These are phyloP conservation scores for Rafetus swinhoei DNA, from an alignment of 2,113 vertebrate species.

Conservation along the genomic window DNA sequence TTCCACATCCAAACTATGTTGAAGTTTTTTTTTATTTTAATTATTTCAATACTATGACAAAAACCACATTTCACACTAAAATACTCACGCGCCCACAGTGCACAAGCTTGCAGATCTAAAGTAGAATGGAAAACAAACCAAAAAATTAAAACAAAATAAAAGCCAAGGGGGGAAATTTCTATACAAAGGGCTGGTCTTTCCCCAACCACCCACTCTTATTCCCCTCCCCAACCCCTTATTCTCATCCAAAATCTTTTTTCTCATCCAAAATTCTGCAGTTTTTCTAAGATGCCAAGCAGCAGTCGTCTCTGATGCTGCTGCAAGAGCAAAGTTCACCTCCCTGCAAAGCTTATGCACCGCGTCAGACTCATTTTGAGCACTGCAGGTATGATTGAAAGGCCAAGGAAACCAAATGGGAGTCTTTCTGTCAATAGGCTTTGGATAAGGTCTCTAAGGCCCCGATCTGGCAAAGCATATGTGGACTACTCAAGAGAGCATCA, in stretches of 20 bases:
- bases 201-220: constrained; percentile 45
- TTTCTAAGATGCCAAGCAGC: constrained; percentile 30
- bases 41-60: constrained; percentile 92
- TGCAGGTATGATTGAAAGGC: background rate
- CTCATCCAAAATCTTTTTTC: constrained; percentile 38
- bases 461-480: background rate
- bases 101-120: constrained; percentile 97
- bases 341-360: fast-evolving
- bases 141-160: background rate
- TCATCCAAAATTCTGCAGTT: constrained; percentile 41
- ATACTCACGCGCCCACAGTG: constrained; percentile 96
- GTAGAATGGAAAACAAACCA: constrained; percentile 73
- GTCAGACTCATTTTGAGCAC: background rate
- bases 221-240: constrained; percentile 56
- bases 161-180: constrained; percentile 73
- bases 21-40: constrained; percentile 80
- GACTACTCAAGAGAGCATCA: background rate
- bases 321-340: background rate
- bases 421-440: background rate
- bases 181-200: constrained; percentile 82
- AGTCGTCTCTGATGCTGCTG: constrained; percentile 42
- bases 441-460: background rate
- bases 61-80: constrained; percentile 94
- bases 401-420: fast-evolving
- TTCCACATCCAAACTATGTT: constrained; percentile 94